Conservation (phyloP, 2,888 invertebrate genomes). For the Corythucha ciliata region DNA sequence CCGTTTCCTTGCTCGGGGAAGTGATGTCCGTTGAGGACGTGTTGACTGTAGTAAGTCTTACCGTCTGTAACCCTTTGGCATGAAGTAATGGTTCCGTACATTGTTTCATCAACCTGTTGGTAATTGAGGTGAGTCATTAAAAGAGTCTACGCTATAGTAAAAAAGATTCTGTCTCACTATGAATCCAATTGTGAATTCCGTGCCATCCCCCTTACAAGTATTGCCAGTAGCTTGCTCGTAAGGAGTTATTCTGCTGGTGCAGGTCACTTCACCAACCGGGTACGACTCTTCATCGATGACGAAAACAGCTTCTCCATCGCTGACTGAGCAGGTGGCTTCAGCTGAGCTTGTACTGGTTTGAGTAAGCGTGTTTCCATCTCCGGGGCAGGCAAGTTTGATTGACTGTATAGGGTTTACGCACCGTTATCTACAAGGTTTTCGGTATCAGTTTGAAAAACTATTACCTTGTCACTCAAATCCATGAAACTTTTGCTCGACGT, state of each 20-base stretch:
- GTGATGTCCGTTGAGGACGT: constrained; percentile 13
- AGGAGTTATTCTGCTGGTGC: constrained; percentile 3
- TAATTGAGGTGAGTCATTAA: no score
- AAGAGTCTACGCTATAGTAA: no score
- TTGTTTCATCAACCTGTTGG: constrained; percentile 15
- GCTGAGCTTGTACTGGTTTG: not conserved
- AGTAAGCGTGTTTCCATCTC: constrained; percentile 7
- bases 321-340: constrained; percentile 4
- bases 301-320: constrained; percentile 12
- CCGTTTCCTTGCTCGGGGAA: constrained; percentile 14
- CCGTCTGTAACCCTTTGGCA: constrained; percentile 21
- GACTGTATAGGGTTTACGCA: not conserved
- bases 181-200: constrained; percentile 16
- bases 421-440: not conserved
- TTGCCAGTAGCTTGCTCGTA: constrained; percentile 11
- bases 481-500: constrained; percentile 10
- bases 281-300: constrained; percentile 14
- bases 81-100: constrained; percentile 13
- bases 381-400: constrained; percentile 15
- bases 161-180: no score
- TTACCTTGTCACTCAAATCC: constrained; percentile 11
- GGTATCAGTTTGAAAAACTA: not conserved
- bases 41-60: constrained; percentile 16
- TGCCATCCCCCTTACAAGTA: constrained; percentile 17
- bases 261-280: constrained; percentile 6